Conservation (phyloP, 2,113 vertebrate genomes). For the Passer domesticus region DNA sequence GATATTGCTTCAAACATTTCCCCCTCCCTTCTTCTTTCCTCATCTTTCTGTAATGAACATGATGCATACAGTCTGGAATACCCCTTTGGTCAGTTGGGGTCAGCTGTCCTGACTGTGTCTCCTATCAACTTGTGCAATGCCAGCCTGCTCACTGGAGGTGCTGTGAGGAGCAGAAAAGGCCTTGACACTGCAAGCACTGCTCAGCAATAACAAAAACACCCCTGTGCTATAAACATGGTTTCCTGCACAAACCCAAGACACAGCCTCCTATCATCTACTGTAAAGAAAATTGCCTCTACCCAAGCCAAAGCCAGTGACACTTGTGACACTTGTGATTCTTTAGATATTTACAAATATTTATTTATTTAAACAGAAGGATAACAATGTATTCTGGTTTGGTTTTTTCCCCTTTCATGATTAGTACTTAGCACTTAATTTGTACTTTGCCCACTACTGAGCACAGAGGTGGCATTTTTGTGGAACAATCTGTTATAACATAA, state of each 20-base stretch:
- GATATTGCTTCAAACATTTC: fast-evolving
- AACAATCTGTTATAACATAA: background rate
- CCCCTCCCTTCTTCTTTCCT: background rate
- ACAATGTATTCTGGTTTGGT: background rate
- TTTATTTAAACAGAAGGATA: background rate
- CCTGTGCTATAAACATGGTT: background rate
- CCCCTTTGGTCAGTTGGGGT: background rate
- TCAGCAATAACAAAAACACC: background rate
- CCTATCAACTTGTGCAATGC: background rate
- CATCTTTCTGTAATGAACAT: background rate
- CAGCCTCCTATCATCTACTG: background rate
- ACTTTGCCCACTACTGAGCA: background rate
- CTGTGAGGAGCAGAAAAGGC: background rate
- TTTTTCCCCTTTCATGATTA: background rate
- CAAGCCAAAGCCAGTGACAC: background rate
- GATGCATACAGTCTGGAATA: background rate
- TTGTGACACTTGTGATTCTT: background rate
- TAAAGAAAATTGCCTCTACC: background rate
- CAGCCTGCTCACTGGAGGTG: background rate
- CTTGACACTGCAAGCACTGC: background rate
- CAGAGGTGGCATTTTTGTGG: background rate
- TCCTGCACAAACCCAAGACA: background rate
- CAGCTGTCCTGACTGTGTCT: background rate
- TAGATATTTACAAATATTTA: background rate
- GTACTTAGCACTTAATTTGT: background rate